These are phyloP conservation scores for Zygogramma bicolorata DNA, from an alignment of 2,888 invertebrate genomes.

Conservation along the genomic window DNA sequence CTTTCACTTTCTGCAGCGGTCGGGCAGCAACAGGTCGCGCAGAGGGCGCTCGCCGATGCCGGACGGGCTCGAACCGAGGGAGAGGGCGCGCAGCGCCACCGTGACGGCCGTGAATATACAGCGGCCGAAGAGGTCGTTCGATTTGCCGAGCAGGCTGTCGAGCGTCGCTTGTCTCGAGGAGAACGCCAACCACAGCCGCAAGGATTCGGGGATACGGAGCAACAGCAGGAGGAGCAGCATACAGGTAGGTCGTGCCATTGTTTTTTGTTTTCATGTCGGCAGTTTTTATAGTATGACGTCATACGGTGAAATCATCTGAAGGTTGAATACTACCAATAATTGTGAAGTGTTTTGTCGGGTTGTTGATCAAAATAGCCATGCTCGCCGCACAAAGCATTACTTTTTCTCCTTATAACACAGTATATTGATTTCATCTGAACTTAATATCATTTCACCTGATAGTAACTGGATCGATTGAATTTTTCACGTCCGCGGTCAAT, in stretches of 20 bases:
- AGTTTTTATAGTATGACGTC: no score
- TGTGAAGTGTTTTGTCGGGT: no score
- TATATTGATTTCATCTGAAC: no score
- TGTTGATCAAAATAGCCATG: no score
- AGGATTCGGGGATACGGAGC: conserved; percentile 89
- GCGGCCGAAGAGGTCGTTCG: conserved; percentile 67
- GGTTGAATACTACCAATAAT: no score
- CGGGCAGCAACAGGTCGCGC: conserved; percentile 67
- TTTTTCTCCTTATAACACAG: no score
- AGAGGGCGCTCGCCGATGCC: conserved; percentile 66
- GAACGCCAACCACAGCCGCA: conserved; percentile 83
- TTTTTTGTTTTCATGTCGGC: no score
- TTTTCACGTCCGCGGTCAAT: no score
- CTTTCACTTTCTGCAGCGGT: conserved; percentile 63
- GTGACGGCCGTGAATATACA: conserved; percentile 63
- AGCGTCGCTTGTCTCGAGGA: conserved; percentile 69
- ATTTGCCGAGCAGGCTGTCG: conserved; percentile 61
- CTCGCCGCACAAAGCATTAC: no score
- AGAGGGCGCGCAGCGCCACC: conserved; percentile 61
- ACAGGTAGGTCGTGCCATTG: conserved; percentile 77
- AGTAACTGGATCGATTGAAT: no score
- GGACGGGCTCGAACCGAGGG: conserved; percentile 57
- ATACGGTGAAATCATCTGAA: no score
- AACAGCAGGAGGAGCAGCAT: conserved; percentile 88
- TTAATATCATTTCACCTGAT: no score